phyloP scores from a whole-genome alignment of 2,888 invertebrate genomes.

The Clistopyga incitator region DNA sequence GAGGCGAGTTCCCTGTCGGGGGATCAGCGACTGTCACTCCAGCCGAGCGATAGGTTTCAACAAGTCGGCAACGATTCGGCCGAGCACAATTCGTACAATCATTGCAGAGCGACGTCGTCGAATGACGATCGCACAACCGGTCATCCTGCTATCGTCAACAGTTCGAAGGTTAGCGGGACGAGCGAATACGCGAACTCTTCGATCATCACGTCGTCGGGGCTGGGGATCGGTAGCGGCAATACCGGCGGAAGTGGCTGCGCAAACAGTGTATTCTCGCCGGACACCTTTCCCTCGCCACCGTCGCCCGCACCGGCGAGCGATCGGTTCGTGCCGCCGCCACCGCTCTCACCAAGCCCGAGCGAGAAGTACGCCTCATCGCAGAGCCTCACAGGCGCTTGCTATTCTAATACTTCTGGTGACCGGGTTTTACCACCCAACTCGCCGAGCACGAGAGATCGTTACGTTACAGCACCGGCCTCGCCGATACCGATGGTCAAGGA shows the following conservation, averaged over 20 bases:
- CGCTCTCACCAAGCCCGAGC: conserved; percentile 87
- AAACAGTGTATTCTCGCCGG: conserved; percentile 84
- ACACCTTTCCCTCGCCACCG: conserved; percentile 86
- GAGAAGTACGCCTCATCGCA: conserved; percentile 82
- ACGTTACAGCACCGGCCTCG: conserved; percentile 78
- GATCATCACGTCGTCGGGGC: conserved; percentile 63
- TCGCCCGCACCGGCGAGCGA: conserved; percentile 86
- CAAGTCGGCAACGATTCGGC: conserved; percentile 64
- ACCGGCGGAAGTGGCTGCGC: conserved; percentile 18
- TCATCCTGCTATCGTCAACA: conserved; percentile 27
- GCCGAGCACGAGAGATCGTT: conserved; percentile 76
- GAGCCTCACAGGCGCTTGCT: conserved; percentile 79
- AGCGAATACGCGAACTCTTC: conserved; percentile 70
- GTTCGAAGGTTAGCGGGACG: conserved; percentile 48
- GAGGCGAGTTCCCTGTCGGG: conserved; percentile 69
- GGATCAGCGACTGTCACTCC: conserved; percentile 74
- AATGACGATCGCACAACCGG: conserved; percentile 47
- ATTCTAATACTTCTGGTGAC: conserved; percentile 75
- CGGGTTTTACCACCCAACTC: conserved; percentile 78
- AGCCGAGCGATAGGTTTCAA: conserved; percentile 72
- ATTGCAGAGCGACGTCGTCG: conserved; percentile 38
- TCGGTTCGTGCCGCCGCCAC: conserved; percentile 87
- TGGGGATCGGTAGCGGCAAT: conserved; percentile 39
- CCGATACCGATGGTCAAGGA: conserved; percentile 75
- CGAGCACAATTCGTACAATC: conserved; percentile 62